A percentile compares a stretch with the other conserved stretches of the same genome.
These are phyloP conservation scores for Tympanuchus pallidicinctus DNA, from an alignment of 2,113 vertebrate species.

Conservation along the genomic window DNA sequence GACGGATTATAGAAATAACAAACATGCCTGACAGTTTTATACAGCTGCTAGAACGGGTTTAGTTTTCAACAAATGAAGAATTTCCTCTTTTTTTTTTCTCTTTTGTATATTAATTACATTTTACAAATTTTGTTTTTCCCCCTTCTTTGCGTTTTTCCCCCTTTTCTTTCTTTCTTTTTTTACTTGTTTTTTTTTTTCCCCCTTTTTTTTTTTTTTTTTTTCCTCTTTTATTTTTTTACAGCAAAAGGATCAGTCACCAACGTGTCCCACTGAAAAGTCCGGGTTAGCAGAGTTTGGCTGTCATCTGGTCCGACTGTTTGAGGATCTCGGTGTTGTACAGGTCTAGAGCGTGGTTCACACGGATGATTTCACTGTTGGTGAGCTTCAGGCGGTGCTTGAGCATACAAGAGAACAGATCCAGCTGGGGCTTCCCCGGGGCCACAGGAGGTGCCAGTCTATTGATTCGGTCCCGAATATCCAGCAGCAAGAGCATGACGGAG, in stretches of 20 bases:
- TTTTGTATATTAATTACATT: slow-evolving; percentile 91
- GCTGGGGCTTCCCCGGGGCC: slow-evolving; percentile 94
- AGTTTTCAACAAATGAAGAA: slow-evolving; percentile 77
- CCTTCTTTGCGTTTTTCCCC: background rate
- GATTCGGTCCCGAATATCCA: slow-evolving; percentile 99
- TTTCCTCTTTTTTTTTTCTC: slow-evolving; percentile 60
- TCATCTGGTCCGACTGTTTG: slow-evolving; percentile 98
- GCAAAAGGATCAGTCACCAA: slow-evolving; percentile 75
- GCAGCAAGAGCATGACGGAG: slow-evolving; percentile 95
- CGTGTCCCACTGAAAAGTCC: slow-evolving; percentile 70
- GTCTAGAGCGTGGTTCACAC: slow-evolving; percentile 97
- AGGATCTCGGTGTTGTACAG: slow-evolving; percentile 99
- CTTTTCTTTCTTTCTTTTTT: slow-evolving; percentile 47
- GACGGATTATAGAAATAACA: slow-evolving; percentile 89
- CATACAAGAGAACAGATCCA: slow-evolving; percentile 99
- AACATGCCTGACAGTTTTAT: slow-evolving; percentile 89
- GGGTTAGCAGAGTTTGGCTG: slow-evolving; percentile 96
- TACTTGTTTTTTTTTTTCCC: background rate
- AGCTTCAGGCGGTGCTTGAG: slow-evolving; percentile 97
- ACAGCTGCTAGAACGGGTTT: slow-evolving; percentile 76
- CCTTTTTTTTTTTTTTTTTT: slow-evolving; percentile 1
- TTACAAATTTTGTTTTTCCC: slow-evolving; percentile 86
- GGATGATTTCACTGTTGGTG: slow-evolving; percentile 98
- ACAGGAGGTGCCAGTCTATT: slow-evolving; percentile 96
- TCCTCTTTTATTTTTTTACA: slow-evolving; percentile 61